Evolutionary conservation across 2,113 vertebrate species (phyloP).

Genomic region (Dicrurus megarhynchus): DNA sequence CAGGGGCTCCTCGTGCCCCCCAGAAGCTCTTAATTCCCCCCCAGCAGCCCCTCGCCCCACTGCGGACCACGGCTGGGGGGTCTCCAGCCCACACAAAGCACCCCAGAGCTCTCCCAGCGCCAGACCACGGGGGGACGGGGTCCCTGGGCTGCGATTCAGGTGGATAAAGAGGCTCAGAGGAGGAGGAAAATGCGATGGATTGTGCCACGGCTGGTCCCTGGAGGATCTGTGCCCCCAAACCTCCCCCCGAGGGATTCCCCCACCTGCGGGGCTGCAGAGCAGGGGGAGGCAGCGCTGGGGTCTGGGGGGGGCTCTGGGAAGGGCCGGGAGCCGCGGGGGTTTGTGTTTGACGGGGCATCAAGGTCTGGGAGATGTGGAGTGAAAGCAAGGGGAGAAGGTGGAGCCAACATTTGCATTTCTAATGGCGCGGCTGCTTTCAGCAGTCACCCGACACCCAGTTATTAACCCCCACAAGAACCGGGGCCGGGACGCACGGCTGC

Average conservation of each 20-base stretch:
- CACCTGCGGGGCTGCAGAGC: not conserved
- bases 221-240: not conserved
- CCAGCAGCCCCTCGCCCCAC: fast-evolving
- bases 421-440: not conserved
- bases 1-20: not conserved
- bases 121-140: fast-evolving
- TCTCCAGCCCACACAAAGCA: not conserved
- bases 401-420: not conserved
- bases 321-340: not conserved
- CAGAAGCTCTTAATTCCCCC: not conserved
- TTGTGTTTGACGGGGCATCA: not conserved
- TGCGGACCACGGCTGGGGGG: fast-evolving
- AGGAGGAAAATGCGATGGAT: fast-evolving
- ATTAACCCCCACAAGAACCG: not conserved
- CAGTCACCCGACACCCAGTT: not conserved
- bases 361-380: not conserved
- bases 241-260: not conserved
- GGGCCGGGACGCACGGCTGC: not conserved
- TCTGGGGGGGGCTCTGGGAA: not conserved
- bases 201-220: not conserved
- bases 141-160: not conserved
- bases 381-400: not conserved
- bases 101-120: not conserved
- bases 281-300: not conserved
- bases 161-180: not conserved